Evolutionary conservation across 2,888 invertebrate species (phyloP).

Genomic region (Rutpela maculata): DNA sequence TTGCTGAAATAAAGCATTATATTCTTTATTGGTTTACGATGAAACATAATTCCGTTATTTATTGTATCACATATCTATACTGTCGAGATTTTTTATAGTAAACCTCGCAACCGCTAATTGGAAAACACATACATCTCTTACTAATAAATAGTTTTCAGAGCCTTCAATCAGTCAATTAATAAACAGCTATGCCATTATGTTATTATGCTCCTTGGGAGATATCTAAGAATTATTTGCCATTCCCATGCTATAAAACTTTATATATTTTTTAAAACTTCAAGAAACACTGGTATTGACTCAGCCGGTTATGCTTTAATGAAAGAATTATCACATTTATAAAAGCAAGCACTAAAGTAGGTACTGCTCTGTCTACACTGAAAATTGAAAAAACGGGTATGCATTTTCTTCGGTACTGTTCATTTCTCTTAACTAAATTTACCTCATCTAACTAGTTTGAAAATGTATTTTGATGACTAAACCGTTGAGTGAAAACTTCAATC

Average conservation of each 20-base stretch:
- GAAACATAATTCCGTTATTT: background rate
- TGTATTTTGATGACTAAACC: too few relatives aligned
- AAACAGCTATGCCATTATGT: background rate
- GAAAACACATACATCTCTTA: background rate
- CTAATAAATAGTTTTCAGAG: background rate
- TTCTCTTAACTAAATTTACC: too few relatives aligned
- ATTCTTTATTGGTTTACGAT: background rate
- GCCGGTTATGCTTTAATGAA: background rate
- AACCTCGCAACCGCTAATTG: background rate
- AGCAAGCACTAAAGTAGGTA: too few relatives aligned
- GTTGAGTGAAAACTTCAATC: too few relatives aligned
- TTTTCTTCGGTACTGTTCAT: too few relatives aligned
- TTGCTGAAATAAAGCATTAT: too few relatives aligned
- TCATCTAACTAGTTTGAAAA: too few relatives aligned
- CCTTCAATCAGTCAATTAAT: background rate
- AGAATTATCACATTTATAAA: too few relatives aligned
- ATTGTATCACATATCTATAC: background rate
- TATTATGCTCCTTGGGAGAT: background rate
- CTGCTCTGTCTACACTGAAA: too few relatives aligned
- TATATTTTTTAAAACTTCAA: background rate
- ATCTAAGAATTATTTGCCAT: background rate
- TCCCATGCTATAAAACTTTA: slow-evolving; percentile 4
- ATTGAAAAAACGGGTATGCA: too few relatives aligned
- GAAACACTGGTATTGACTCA: background rate
- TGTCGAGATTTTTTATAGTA: background rate